Conservation (phyloP, 2,113 vertebrate genomes). For the Notiomystis cincta region DNA sequence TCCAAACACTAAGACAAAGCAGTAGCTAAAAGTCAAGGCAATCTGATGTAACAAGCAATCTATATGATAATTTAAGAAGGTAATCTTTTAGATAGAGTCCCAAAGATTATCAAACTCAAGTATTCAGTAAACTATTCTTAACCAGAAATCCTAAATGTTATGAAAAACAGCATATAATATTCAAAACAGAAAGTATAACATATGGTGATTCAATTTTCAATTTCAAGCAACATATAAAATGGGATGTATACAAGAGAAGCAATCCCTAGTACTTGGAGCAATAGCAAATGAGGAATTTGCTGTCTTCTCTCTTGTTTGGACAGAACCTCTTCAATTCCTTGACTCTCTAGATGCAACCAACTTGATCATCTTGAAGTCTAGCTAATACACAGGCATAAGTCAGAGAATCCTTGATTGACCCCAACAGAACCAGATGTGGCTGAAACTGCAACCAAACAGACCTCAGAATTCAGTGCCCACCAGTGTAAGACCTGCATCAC, state of each 20-base stretch:
- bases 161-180: neutral
- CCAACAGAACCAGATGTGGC: neutral
- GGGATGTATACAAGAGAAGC: neutral
- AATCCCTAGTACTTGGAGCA: neutral
- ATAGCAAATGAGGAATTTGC: neutral
- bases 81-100: neutral
- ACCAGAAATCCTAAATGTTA: neutral
- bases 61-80: neutral
- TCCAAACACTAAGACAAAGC: conserved; percentile 3
- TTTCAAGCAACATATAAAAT: neutral
- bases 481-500: neutral
- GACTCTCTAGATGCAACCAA: neutral
- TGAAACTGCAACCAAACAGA: neutral
- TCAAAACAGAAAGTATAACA: neutral
- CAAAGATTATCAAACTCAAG: neutral
- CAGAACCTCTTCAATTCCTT: neutral
- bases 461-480: neutral
- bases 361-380: neutral
- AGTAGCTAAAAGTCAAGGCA: conserved; percentile 23
- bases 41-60: neutral
- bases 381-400: neutral
- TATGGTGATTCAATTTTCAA: neutral
- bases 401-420: neutral
- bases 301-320: neutral
- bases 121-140: neutral